These are phyloP conservation scores for Drosophila rubida DNA, from an alignment of 2,888 invertebrate species.

Conservation along the genomic window DNA sequence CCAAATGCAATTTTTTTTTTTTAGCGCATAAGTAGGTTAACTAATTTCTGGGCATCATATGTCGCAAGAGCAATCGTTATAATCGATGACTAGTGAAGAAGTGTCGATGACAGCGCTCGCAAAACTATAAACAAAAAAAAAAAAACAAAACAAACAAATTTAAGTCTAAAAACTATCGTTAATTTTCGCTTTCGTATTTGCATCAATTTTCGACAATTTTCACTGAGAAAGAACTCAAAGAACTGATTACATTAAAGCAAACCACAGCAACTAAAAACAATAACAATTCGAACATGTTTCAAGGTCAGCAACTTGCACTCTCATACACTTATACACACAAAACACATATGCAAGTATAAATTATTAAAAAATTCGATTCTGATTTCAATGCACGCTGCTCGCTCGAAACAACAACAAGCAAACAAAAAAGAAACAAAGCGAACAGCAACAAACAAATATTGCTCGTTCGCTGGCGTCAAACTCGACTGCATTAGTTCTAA, in stretches of 20 bases:
- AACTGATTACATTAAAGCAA: slow-evolving; percentile 70
- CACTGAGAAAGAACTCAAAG: slow-evolving; percentile 77
- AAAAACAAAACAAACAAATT: too few relatives aligned
- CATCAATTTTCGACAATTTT: slow-evolving; percentile 26
- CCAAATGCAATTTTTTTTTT: background rate
- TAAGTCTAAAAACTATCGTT: slow-evolving; percentile 17
- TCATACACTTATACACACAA: slow-evolving; percentile 14
- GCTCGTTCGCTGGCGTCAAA: slow-evolving; percentile 40
- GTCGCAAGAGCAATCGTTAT: slow-evolving; percentile 41
- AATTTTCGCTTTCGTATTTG: slow-evolving; percentile 16
- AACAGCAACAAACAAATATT: slow-evolving; percentile 31
- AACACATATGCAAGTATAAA: background rate
- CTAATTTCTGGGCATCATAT: slow-evolving; percentile 70
- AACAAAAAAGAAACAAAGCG: background rate
- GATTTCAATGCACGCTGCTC: slow-evolving; percentile 29
- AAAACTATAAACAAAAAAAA: too few relatives aligned
- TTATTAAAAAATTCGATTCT: slow-evolving; percentile 29
- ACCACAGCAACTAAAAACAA: slow-evolving; percentile 26
- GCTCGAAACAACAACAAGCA: slow-evolving; percentile 20
- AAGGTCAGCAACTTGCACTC: slow-evolving; percentile 41
- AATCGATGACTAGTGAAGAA: slow-evolving; percentile 29
- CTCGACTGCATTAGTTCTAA: slow-evolving; percentile 55
- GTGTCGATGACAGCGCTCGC: slow-evolving; percentile 36
- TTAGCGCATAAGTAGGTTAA: slow-evolving; percentile 72
- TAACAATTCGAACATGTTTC: slow-evolving; percentile 30